These are phyloP conservation scores for Tethya wilhelma DNA, from an alignment of 37 sponge, comb jelly and placozoan species.

Conservation along the genomic window DNA sequence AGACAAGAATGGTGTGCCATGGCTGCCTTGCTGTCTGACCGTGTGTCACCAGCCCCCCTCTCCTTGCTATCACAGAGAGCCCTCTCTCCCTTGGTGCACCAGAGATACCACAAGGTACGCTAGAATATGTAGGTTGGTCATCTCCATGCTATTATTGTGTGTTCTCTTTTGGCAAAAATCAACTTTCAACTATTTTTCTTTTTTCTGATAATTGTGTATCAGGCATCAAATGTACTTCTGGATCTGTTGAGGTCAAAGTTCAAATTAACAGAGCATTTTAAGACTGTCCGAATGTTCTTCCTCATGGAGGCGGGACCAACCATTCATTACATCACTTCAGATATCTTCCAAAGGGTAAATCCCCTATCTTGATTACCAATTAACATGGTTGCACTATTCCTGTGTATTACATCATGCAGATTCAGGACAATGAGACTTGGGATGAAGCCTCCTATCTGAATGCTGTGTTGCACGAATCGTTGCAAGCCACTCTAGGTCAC, in stretches of 20 bases:
- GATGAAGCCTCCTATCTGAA: conserved; percentile 41
- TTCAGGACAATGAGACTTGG: conserved; percentile 34
- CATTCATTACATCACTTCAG: conserved; percentile 56
- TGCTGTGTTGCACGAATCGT: conserved; percentile 47
- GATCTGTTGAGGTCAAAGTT: conserved; percentile 32
- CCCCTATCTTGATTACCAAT: not conserved
- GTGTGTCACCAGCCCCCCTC: not conserved
- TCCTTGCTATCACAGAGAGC: conserved; percentile 13
- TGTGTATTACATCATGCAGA: conserved; percentile 15
- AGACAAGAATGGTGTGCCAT: not conserved
- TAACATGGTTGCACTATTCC: not conserved
- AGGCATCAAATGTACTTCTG: conserved; percentile 45
- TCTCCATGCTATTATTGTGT: not conserved
- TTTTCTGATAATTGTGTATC: no score
- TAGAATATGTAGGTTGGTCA: no score
- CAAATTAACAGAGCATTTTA: conserved; percentile 37
- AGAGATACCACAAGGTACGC: conserved; percentile 13
- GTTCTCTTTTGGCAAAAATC: not conserved
- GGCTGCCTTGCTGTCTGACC: not conserved
- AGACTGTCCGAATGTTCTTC: conserved; percentile 44
- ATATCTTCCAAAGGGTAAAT: conserved; percentile 61
- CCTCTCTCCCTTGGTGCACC: conserved; percentile 19
- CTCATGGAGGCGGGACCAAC: conserved; percentile 76
- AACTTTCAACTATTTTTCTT: not conserved
- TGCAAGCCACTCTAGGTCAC: conserved; percentile 13